Conservation (phyloP, 2,113 vertebrate species). For the Melierax canorus region DNA sequence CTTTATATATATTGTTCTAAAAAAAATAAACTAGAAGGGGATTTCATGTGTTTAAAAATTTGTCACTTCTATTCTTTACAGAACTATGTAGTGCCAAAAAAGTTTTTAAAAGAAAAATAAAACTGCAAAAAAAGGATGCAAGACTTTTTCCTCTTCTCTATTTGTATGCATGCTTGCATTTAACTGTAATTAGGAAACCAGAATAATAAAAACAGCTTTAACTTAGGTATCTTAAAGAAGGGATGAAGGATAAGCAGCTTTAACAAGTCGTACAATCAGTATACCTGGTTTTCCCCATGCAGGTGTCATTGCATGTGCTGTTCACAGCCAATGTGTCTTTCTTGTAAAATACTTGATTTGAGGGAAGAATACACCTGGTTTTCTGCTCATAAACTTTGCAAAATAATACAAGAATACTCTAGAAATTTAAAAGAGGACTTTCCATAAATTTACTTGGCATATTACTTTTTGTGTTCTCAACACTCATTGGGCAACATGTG, state of each 20-base stretch:
- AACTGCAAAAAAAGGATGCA: constrained; percentile 66
- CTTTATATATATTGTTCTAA: constrained; percentile 88
- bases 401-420: not conserved
- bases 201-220: not conserved
- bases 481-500: accelerated
- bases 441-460: not conserved
- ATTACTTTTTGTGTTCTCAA: not conserved
- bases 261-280: not conserved
- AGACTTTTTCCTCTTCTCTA: constrained; percentile 59
- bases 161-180: constrained; percentile 34
- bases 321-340: not conserved
- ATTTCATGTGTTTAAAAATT: constrained; percentile 88
- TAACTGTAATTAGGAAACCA: constrained; percentile 5
- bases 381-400: not conserved
- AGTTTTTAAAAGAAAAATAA: constrained; percentile 77
- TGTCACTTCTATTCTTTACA: constrained; percentile 84
- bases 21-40: constrained; percentile 84
- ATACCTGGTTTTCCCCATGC: not conserved
- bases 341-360: not conserved
- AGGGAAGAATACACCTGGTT: not conserved
- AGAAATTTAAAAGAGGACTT: not conserved
- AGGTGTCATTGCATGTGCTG: not conserved
- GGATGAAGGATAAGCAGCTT: not conserved
- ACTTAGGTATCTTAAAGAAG: not conserved
- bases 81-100: constrained; percentile 93